Percentiles rank a stretch among this genome's conserved stretches.
Evolutionary conservation across 2,113 vertebrate species (phyloP).

Genomic region (Nerophis lumbriciformis): DNA sequence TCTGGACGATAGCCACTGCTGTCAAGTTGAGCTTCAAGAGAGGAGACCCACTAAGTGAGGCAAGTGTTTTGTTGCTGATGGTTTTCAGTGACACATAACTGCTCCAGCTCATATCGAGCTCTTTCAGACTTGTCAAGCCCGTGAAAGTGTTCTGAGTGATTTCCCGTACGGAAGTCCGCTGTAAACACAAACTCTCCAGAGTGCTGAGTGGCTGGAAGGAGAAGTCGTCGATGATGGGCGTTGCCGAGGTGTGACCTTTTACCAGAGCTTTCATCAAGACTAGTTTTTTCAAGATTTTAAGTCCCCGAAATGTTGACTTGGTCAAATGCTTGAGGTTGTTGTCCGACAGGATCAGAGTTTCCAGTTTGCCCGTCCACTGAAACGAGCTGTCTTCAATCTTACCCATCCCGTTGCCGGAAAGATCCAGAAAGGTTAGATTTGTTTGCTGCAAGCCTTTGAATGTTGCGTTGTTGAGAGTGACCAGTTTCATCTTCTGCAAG

Average conservation of each 20-base stretch:
- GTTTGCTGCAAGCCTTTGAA: conserved; percentile 77
- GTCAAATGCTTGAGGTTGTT: conserved; percentile 74
- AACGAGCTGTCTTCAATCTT: conserved; percentile 75
- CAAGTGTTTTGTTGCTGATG: conserved; percentile 79
- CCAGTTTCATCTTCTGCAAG: conserved; percentile 69
- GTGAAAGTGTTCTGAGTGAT: conserved; percentile 76
- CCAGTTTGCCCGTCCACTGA: conserved; percentile 74
- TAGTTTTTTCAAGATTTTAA: conserved; percentile 74
- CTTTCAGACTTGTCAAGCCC: conserved; percentile 76
- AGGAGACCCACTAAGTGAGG: conserved; percentile 78
- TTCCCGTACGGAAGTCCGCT: conserved; percentile 63
- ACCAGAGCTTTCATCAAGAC: conserved; percentile 72
- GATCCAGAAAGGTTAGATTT: conserved; percentile 77
- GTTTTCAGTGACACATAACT: conserved; percentile 58
- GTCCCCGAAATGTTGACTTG: conserved; percentile 75
- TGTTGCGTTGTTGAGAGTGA: conserved; percentile 57
- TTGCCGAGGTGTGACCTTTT: conserved; percentile 37
- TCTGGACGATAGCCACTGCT: conserved; percentile 66
- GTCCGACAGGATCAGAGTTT: conserved; percentile 71
- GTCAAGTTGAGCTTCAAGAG: conserved; percentile 81
- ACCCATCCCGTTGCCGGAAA: conserved; percentile 76
- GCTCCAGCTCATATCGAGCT: conserved; percentile 77
- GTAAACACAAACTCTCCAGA: conserved; percentile 79
- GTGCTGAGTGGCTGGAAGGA: conserved; percentile 76
- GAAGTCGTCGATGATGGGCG: conserved; percentile 74